Base-by-base conservation (phyloP, 2,113 vertebrate genomes). In the Chamaetylas fuelleborni region DNA sequence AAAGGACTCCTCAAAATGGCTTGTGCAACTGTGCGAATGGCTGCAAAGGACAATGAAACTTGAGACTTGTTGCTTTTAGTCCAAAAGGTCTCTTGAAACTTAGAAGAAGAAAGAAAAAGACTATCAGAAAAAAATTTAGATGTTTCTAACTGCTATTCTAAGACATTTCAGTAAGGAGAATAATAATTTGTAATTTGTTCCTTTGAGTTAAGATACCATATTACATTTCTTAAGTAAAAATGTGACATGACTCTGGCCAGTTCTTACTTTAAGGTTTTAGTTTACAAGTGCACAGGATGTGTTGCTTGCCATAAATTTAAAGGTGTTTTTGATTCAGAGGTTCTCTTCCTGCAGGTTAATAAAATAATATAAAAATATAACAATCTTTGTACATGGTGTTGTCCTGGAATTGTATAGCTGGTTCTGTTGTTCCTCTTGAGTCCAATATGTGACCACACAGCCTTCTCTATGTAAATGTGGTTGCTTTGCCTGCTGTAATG, bases 21-120 rank as follows among this genome's bases (percentile, higher is more conserved):
- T 61, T 88, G 14, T 54, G 5, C n/a, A 22, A 12, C 54, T 82
- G 6, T 56, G 92, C 33, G 50, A 40, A 23, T 65, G 60, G 16
- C 54, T 36, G 23, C 34, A 74, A 42, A 80, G 67, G 66, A 77
- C 61, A 51, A 24, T 22, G 71, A 69, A 77, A 89, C 67, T 82
- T 89, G 87, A 80, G 72, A 69, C 54, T 57, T 58, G 28, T 14
- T 92, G 36, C 42, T 92, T 95, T 92, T 83, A 91, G 83, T 91
- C 38, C 47, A 47, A 13, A 77, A 66, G 38, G 24, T 71, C 64
- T 60, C 42, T 65, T 89, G 56, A 58, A 84, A 66, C 19, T 31
- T 72, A 72, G 28, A 33, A 50, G 17, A 38, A 34, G 5, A 9
- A 51, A 43, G 33, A 14, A 34, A 60, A 53, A 43, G 2, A 26